Evolutionary conservation across 2,888 invertebrate genomes (phyloP), one percentile per base, ranked within the genome.

Genomic region (Pecten maximus): DNA sequence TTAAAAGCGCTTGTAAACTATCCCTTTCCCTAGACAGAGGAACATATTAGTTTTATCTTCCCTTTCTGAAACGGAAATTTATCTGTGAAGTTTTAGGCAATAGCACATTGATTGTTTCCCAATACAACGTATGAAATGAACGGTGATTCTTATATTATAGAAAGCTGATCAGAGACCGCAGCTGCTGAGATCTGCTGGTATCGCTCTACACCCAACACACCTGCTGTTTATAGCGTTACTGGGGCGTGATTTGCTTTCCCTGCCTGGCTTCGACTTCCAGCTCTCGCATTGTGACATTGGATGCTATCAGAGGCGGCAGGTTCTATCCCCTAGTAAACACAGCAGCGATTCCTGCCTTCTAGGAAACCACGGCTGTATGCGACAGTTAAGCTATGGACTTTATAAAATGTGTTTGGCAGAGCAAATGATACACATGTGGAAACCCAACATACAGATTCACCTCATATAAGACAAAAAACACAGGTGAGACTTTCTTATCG

Each of bases 221-320:
- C 74, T 35, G 35, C 74, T 74, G 6, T 6, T 35, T 74, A 35
- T 12, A 74, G 35, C 74, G 74, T 74, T 35, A 74, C 8, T 74
- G 35, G 35, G 35, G 35, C 74, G 35, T 74, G 74, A 10, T 74
- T 74, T 74, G 74, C 74, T 74, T 74, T 74, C 74, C 35, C 28
- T 74, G 74, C 74, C 74, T 74, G 28, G 74, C 74, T 28, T 35
- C 74, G 74, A 74, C 35, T 35, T 74, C 35, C 28, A 74, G 35
- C 74, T 74, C 35, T 6, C 74, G 35, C 74, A 74, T 19, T 74
- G 74, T 74, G 35, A 35, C 74, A 74, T 10, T 35, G 74, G 35
- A 74, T 6, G 28, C 74, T 74, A 74, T 74, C 74, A 74, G 74
- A 74, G 74, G 74, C 74, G 74, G 74, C 74, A 74, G 74, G 35